Conservation (phyloP, 1,140 invertebrate species). For the Archivesica marissinica region DNA sequence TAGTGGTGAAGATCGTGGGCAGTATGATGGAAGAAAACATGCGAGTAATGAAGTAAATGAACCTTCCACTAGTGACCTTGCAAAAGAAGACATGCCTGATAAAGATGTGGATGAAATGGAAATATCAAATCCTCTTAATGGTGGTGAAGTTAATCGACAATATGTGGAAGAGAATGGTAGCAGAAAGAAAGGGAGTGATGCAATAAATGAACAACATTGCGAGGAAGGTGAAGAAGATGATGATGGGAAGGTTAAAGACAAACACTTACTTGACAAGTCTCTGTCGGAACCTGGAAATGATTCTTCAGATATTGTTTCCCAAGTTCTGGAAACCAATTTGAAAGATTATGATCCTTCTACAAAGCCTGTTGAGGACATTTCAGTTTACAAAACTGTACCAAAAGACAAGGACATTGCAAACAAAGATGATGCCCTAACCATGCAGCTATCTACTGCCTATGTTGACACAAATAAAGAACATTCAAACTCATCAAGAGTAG, state of each 20-base stretch:
- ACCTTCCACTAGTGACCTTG: neutral
- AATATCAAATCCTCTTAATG: neutral
- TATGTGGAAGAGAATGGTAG: neutral
- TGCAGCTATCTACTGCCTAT: too few species aligned
- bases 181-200: too few species aligned
- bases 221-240: conserved; percentile 18
- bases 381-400: neutral
- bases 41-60: neutral
- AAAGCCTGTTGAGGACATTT: neutral
- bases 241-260: neutral
- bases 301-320: conserved; percentile 20
- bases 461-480: neutral
- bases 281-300: conserved; percentile 13
- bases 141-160: neutral
- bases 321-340: conserved; percentile 28
- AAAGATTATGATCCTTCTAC: conserved; percentile 34
- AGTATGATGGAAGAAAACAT: neutral
- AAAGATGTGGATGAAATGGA: neutral
- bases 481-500: neutral
- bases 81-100: neutral
- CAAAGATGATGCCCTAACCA: neutral
- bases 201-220: neutral
- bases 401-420: neutral
- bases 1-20: neutral
- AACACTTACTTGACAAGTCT: conserved; percentile 19